phyloP scores from a whole-genome alignment of 64 coral and sea anemone genomes.

The Pocillopora damicornis region DNA sequence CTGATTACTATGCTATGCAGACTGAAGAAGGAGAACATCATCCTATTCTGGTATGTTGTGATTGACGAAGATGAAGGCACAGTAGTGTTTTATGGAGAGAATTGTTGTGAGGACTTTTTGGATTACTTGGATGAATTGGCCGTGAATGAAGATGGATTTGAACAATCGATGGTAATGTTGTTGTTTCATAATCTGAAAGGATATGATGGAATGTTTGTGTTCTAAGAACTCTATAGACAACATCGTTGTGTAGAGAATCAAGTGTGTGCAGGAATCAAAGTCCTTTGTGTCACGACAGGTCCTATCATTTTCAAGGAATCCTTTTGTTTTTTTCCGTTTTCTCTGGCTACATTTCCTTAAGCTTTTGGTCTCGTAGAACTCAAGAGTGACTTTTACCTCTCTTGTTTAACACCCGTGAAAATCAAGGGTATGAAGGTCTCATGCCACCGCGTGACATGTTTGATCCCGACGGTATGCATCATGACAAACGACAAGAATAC shows the following conservation, averaged over 20 bases:
- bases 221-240: not conserved
- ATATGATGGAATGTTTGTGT: not conserved
- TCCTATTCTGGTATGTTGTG: not conserved
- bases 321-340: constrained; percentile 35
- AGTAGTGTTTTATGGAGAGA: not conserved
- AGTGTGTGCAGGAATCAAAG: not conserved
- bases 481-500: not conserved
- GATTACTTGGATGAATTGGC: not conserved
- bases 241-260: not conserved
- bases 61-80: not conserved
- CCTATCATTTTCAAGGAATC: constrained; percentile 25
- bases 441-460: not conserved
- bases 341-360: not conserved
- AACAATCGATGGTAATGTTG: not conserved
- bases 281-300: not conserved
- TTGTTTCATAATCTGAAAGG: not conserved
- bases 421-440: constrained; percentile 31
- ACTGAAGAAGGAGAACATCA: not conserved
- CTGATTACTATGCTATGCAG: no score
- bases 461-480: constrained; percentile 1
- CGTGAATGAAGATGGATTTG: not conserved
- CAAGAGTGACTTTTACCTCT: constrained; percentile 51
- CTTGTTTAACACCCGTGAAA: constrained; percentile 20
- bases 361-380: constrained; percentile 1
- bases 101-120: not conserved